Evolutionary conservation across 2,797 vertebrate genomes (phyloP).

Genomic region (Sebastes oblongus): DNA sequence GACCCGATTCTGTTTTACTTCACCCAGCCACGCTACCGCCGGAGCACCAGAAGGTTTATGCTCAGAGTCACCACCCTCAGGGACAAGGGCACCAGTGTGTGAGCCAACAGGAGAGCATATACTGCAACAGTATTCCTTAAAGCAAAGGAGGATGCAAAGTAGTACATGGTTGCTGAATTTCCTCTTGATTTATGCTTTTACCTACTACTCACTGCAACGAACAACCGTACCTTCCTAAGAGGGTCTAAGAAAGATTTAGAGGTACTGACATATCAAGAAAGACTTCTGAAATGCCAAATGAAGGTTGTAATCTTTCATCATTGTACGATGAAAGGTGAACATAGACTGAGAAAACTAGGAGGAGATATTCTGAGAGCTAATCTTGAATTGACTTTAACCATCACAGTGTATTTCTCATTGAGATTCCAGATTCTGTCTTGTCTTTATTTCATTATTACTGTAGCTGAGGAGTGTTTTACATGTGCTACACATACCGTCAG

Average conservation of each 20-base stretch:
- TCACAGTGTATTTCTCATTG: not conserved
- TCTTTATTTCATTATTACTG: not conserved
- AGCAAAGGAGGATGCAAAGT: not conserved
- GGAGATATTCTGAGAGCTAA: not conserved
- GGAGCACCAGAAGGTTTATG: conserved; percentile 84
- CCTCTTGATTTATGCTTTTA: not conserved
- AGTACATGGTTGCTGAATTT: not conserved
- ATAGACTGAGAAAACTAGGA: not conserved
- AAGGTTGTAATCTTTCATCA: not conserved
- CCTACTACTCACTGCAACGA: not conserved
- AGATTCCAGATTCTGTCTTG: not conserved
- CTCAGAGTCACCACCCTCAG: conserved; percentile 84
- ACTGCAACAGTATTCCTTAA: not conserved
- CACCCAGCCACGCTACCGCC: conserved; percentile 88
- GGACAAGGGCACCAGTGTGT: conserved; percentile 62
- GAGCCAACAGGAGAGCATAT: not conserved
- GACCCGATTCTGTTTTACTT: conserved; percentile 98
- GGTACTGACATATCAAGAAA: not conserved
- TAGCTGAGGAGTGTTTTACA: not conserved
- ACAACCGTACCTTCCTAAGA: not conserved
- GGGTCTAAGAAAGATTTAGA: not conserved
- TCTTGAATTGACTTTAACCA: not conserved
- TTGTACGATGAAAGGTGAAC: not conserved
- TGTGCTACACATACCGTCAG: not conserved
- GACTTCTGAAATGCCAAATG: not conserved